These are phyloP conservation scores for Amorpha juglandis DNA, from an alignment of 2,888 invertebrate species.

Conservation along the genomic window DNA sequence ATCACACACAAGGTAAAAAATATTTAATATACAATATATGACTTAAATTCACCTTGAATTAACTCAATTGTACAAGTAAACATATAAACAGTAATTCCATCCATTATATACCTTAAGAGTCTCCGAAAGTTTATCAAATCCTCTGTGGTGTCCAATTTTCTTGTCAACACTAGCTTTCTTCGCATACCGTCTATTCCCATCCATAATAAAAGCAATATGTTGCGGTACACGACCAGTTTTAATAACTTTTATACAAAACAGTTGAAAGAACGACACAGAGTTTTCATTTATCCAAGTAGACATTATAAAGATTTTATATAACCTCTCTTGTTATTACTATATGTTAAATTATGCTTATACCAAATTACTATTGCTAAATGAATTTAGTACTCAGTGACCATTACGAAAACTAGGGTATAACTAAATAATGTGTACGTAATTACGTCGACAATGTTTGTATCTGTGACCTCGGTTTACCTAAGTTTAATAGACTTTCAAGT, in stretches of 20 bases:
- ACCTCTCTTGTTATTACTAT: background rate
- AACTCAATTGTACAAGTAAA: too few relatives aligned
- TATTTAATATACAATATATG: too few relatives aligned
- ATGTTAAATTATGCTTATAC: background rate
- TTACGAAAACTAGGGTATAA: background rate
- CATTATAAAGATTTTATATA: constrained; percentile 43
- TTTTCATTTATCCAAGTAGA: constrained; percentile 90
- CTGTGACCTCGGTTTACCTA: too few relatives aligned
- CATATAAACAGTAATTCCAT: background rate
- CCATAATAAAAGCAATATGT: constrained; percentile 99
- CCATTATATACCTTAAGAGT: constrained; percentile 86
- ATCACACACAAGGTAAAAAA: too few relatives aligned
- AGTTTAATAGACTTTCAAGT: background rate
- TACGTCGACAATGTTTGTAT: too few relatives aligned
- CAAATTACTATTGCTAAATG: background rate
- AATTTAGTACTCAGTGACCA: constrained; percentile 2
- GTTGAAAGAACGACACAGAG: constrained; percentile 90
- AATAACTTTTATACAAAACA: constrained; percentile 87
- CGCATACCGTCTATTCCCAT: constrained; percentile 98
- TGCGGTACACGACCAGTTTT: constrained; percentile 93
- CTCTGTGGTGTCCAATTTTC: constrained; percentile 92
- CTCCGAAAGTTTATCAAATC: constrained; percentile 92
- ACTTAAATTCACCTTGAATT: too few relatives aligned
- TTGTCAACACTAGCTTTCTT: constrained; percentile 90
- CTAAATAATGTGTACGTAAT: too few relatives aligned